Evolutionary conservation across 2,113 vertebrate genomes (phyloP).

Genomic region (Elaphurus davidianus): DNA sequence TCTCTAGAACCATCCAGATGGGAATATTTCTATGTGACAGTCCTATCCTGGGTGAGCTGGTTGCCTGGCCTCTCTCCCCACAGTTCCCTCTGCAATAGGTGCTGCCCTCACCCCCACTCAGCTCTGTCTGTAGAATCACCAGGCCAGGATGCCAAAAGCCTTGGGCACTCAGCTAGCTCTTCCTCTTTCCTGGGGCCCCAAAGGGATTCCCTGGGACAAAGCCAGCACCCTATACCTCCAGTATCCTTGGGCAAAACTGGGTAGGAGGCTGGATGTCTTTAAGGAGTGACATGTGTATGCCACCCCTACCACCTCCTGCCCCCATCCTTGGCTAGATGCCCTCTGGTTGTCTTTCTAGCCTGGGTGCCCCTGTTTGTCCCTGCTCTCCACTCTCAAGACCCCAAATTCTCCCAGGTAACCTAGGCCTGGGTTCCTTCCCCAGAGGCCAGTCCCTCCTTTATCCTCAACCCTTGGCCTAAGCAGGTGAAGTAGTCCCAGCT

Average conservation of each 20-base stretch:
- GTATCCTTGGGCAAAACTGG: background rate
- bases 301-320: background rate
- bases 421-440: background rate
- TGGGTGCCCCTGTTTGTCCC: background rate
- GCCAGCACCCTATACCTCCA: background rate
- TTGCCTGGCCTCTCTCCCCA: slow-evolving; percentile 20
- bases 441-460: background rate
- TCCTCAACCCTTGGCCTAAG: background rate
- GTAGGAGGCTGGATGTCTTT: background rate
- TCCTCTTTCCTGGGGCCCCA: background rate
- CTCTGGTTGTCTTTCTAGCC: background rate
- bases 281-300: background rate
- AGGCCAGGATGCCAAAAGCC: background rate
- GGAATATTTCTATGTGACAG: slow-evolving; percentile 68
- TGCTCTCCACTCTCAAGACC: background rate
- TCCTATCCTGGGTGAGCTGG: slow-evolving; percentile 3
- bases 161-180: background rate
- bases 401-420: background rate
- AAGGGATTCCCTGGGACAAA: slow-evolving; percentile 10
- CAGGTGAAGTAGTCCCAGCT: background rate
- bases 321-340: background rate
- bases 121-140: background rate
- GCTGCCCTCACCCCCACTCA: background rate
- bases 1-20: slow-evolving; percentile 70
- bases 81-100: slow-evolving; percentile 17